Conservation (phyloP, 1,140 invertebrate genomes). For the Whitmania pigra region DNA sequence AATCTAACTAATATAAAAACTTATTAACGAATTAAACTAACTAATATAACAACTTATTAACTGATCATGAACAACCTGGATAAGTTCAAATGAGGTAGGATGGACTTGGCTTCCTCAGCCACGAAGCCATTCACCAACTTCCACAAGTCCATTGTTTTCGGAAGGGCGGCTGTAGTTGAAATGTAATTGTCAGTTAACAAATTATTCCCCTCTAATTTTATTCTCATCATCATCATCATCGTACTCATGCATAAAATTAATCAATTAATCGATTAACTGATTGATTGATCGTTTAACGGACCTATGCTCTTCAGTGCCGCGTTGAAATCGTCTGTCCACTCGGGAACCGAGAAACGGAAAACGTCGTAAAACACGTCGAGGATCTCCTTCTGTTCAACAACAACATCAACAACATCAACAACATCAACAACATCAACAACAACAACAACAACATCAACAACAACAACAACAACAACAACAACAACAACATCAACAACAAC, state of each 20-base stretch:
- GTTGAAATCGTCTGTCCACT: conserved; percentile 79
- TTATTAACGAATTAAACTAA: no score
- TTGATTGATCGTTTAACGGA: conserved; percentile 26
- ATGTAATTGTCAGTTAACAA: not conserved
- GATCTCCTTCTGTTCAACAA: conserved; percentile 62
- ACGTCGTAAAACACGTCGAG: conserved; percentile 80
- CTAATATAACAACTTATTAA: no score
- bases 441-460: not conserved
- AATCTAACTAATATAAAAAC: no score
- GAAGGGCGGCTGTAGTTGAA: no score
- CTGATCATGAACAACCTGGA: conserved; percentile 41
- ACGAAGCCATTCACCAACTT: conserved; percentile 80
- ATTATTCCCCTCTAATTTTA: not conserved
- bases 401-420: conserved; percentile 44
- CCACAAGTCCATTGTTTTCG: conserved; percentile 56
- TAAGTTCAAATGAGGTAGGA: conserved; percentile 66
- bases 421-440: not conserved
- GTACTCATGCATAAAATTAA: no score
- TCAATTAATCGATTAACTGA: no score
- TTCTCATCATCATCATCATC: not conserved
- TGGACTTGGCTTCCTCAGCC: conserved; percentile 66
- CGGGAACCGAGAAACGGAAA: conserved; percentile 65
- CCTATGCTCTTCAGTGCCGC: conserved; percentile 66
- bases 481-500: no score
- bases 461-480: not conserved